Conservation (phyloP, 2,113 vertebrate species). For the Ceratotherium simum region DNA sequence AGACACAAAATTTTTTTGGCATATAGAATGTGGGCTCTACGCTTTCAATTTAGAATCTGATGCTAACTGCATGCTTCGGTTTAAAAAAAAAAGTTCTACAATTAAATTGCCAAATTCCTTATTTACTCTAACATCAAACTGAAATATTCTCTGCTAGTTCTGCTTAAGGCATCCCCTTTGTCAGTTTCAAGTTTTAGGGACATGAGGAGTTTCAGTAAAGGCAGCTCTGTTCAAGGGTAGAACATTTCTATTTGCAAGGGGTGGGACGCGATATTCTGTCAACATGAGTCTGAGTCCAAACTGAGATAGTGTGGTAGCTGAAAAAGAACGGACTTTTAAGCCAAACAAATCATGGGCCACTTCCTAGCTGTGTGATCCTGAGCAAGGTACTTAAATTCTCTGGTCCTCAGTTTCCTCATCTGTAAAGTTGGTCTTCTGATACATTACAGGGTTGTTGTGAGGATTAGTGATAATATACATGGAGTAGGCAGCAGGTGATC, state of each 20-base stretch:
- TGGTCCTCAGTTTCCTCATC: neutral
- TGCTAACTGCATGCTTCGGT: neutral
- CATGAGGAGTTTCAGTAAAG: neutral
- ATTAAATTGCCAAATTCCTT: neutral
- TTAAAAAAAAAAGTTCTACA: neutral
- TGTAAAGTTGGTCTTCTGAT: neutral
- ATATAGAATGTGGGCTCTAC: neutral
- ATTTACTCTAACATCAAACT: neutral
- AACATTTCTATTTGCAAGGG: neutral
- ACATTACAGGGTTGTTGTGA: neutral
- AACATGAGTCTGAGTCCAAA: neutral
- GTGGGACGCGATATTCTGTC: neutral
- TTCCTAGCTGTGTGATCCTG: neutral
- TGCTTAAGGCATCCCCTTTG: neutral
- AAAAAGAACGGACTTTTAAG: neutral
- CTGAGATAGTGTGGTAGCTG: neutral
- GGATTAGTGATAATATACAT: neutral
- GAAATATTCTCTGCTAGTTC: neutral
- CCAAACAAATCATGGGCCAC: neutral
- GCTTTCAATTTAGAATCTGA: neutral
- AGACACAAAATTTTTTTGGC: accelerated
- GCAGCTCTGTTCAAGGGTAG: neutral
- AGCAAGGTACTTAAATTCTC: neutral
- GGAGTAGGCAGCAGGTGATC: neutral
- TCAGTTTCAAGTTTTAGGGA: neutral